Evolutionary conservation across 2,113 vertebrate genomes (phyloP), one percentile per base, ranked within the genome.

Genomic region (Channa argus): DNA sequence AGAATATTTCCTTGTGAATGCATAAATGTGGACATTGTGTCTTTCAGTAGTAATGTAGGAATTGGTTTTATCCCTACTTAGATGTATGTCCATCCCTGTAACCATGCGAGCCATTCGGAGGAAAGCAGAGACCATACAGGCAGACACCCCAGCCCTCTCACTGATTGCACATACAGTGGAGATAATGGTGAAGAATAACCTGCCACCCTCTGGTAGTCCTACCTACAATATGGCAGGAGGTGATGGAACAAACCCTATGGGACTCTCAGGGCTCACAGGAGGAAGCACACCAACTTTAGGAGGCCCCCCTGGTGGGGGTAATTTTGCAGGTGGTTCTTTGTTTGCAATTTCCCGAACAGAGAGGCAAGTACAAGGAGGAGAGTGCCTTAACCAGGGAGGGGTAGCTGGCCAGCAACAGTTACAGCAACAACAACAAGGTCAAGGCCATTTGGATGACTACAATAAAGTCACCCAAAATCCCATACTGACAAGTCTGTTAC

Each of bases 401-500:
- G 69, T 72, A 8, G 55, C 84, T 15, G 75, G 83, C 14, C 93
- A 93, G 62, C 91, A 91, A 36, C 94, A 92, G 36, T 59, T 89
- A 44, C 92, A 91, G 15, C 96, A 96, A 55, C 94, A 95, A 92
- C 97, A 87, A 91, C 89, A 96, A 93, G 92, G 95, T 95, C 87
- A 96, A 77, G 83, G 79, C 5, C 88, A 90, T 55, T 5, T 83
- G 73, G 97, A 98, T 60, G 97, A 99, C 93, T 99, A 96, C 94
- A 99, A 92, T 94, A 99, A 99, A 94, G 98, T 99, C 63, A 96
- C 96, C 74, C 98, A 99, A 94, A 99, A 99, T 93, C 98, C 98
- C 62, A 99, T 99, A 86, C 94, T 99, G 88, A 99, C 97, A 51
- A 99, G 98, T 91, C 94, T 99, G 72, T 94, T 99, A 74, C 97